These are phyloP conservation scores for Sminthurinus aureus DNA, from an alignment of 2,888 invertebrate genomes.

Conservation along the genomic window DNA sequence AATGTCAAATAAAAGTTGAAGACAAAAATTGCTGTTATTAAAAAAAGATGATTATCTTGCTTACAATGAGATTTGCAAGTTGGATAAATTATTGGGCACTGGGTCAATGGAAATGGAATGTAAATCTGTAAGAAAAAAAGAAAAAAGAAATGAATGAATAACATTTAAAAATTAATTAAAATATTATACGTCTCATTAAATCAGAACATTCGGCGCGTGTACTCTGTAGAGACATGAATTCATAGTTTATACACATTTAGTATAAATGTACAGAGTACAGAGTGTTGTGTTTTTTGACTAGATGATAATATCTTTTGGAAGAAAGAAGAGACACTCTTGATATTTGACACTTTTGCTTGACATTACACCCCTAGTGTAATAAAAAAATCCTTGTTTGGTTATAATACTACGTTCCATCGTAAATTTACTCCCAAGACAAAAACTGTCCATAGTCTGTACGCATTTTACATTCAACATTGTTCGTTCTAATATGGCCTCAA, in stretches of 20 bases:
- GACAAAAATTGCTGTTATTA: conserved; percentile 2
- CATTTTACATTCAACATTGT: too few relatives aligned
- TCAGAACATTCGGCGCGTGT: too few relatives aligned
- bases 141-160: conserved; percentile 9
- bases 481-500: neutral
- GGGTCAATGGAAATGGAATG: conserved; percentile 75
- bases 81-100: conserved; percentile 75
- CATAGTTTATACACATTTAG: too few relatives aligned
- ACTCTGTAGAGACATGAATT: too few relatives aligned
- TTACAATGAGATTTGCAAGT: conserved; percentile 79
- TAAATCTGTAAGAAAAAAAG: conserved; percentile 71
- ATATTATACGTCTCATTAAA: neutral
- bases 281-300: too few relatives aligned
- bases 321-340: neutral
- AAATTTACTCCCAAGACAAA: neutral
- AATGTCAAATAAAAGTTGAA: neutral
- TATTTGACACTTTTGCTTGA: conserved; percentile 5
- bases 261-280: too few relatives aligned
- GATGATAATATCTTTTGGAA: too few relatives aligned
- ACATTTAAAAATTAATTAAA: neutral
- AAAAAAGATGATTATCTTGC: conserved; percentile 54
- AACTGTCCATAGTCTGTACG: too few relatives aligned
- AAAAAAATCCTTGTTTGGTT: conserved; percentile 2
- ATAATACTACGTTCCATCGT: neutral
- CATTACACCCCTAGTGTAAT: neutral